Evolutionary conservation across 2,888 invertebrate species (phyloP).

Genomic region (Caenorhabditis sp.): DNA sequence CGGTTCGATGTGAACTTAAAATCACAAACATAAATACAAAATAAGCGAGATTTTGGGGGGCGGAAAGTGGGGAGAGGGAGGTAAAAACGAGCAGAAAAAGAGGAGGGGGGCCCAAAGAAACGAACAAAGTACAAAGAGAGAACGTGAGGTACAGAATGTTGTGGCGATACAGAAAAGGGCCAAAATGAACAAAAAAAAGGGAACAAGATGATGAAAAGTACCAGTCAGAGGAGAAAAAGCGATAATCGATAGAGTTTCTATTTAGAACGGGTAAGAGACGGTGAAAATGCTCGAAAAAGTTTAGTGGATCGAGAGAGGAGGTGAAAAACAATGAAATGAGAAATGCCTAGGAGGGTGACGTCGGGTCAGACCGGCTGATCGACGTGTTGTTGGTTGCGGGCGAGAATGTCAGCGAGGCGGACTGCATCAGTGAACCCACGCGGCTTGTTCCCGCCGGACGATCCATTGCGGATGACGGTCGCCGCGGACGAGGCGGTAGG

Average conservation of each 20-base stretch:
- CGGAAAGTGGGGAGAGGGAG: not conserved
- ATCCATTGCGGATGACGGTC: constrained; percentile 54
- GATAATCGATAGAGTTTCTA: constrained; percentile 1
- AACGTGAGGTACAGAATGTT: not conserved
- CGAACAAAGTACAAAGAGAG: not conserved
- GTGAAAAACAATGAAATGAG: not conserved
- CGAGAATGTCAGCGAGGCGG: constrained; percentile 64
- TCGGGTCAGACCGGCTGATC: constrained; percentile 31
- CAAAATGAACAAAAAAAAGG: not conserved
- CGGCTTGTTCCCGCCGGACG: constrained; percentile 48
- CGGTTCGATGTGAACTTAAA: too few species aligned
- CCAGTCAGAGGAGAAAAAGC: constrained; percentile 52
- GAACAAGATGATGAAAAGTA: not conserved
- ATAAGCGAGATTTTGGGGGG: constrained; percentile 10
- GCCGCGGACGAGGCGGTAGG: constrained; percentile 14
- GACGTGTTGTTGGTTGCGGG: constrained; percentile 39
- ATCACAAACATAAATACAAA: constrained; percentile 40
- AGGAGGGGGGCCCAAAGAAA: too few species aligned
- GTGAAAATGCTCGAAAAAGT: not conserved
- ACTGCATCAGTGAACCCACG: constrained; percentile 70
- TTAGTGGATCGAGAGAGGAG: not conserved
- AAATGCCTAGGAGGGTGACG: constrained; percentile 24
- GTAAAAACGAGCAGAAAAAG: not conserved
- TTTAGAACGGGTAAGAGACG: not conserved
- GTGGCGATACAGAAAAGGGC: not conserved